Evolutionary conservation across 2,888 invertebrate species (phyloP).

Genomic region (Sphecodes monilicornis): DNA sequence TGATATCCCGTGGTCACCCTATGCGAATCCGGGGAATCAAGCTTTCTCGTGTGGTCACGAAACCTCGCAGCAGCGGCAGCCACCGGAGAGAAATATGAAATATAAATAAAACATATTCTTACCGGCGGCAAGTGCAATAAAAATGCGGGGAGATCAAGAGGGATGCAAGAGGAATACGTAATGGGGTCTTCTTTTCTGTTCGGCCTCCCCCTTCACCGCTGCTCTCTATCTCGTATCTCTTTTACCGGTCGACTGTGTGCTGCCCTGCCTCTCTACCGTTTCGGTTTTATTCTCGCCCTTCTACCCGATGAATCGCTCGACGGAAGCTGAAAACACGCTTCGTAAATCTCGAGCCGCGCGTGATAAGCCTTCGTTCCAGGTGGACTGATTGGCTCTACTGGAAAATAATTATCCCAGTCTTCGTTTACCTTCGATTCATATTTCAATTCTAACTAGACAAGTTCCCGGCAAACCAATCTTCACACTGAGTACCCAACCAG

Average conservation of each 20-base stretch:
- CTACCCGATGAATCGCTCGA: neutral
- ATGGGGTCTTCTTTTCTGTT: constrained; percentile 63
- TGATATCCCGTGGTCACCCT: constrained; percentile 71
- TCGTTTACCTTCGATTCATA: neutral
- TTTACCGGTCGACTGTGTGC: constrained; percentile 30
- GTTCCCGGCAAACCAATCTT: neutral
- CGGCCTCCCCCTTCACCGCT: constrained; percentile 29
- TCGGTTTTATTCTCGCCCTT: constrained; percentile 13
- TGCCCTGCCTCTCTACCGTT: constrained; percentile 7
- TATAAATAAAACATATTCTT: constrained; percentile 84
- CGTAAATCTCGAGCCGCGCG: constrained; percentile 11
- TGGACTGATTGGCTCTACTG: neutral
- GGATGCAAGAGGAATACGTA: constrained; percentile 83
- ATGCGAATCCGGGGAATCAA: constrained; percentile 66
- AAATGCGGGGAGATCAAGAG: constrained; percentile 82
- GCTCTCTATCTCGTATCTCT: constrained; percentile 54
- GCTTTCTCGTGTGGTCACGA: constrained; percentile 54
- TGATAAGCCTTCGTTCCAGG: neutral
- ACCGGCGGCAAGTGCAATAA: constrained; percentile 79
- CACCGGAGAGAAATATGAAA: constrained; percentile 80
- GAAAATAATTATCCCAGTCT: neutral
- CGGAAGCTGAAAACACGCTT: constrained; percentile 16
- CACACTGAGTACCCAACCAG: too few species aligned
- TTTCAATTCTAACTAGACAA: neutral
- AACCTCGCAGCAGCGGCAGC: constrained; percentile 36